phyloP scores from a whole-genome alignment of 2,888 invertebrate genomes.

The Cephus spinipes region DNA sequence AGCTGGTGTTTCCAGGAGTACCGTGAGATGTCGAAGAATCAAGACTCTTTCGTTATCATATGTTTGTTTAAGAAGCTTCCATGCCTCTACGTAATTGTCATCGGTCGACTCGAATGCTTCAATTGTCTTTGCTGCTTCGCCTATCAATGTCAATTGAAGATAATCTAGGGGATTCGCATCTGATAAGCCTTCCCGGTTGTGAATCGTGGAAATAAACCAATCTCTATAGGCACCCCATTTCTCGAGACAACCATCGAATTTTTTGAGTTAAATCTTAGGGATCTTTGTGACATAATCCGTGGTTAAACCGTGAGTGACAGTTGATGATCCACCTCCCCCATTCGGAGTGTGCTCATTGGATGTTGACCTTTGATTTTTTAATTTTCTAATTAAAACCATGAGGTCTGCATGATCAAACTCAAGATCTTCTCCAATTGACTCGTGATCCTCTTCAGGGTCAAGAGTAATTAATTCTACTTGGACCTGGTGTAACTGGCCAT shows the following conservation, averaged over 20 bases:
- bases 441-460: background rate
- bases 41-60: constrained; percentile 7
- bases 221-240: constrained; percentile 17
- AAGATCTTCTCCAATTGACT: constrained; percentile 7
- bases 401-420: constrained; percentile 14
- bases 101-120: constrained; percentile 5
- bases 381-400: constrained; percentile 11
- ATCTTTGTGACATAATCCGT: constrained; percentile 12
- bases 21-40: constrained; percentile 2
- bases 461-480: background rate
- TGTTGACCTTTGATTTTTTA: constrained; percentile 4
- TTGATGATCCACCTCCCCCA: background rate
- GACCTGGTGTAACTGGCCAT: background rate
- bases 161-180: constrained; percentile 7
- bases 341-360: no score
- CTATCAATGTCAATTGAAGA: constrained; percentile 1
- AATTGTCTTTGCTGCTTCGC: constrained; percentile 4
- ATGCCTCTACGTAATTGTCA: constrained; percentile 11
- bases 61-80: background rate
- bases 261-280: constrained; percentile 13
- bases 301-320: background rate
- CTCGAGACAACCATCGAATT: constrained; percentile 16
- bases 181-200: constrained; percentile 7
- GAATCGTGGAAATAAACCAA: constrained; percentile 13
- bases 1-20: constrained; percentile 3